Conservation (phyloP, 2,797 vertebrate species). For the Hafferia zeledoni region DNA sequence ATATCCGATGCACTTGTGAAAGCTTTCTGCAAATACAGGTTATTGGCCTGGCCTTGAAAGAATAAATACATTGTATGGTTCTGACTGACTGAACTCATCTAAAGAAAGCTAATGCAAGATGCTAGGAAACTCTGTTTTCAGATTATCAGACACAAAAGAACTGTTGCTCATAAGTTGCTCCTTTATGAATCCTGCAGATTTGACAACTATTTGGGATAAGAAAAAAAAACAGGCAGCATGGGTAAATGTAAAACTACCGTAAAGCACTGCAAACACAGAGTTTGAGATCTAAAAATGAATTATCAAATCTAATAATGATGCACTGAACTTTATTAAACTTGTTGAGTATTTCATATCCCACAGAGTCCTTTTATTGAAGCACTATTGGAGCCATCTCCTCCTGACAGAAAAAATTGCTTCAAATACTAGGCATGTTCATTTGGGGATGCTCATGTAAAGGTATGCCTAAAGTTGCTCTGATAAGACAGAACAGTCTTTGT, state of each 20-base stretch:
- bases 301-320: neutral
- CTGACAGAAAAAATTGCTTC: neutral
- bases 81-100: neutral
- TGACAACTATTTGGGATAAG: neutral
- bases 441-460: neutral
- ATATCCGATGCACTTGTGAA: neutral
- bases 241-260: neutral
- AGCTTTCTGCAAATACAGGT: neutral
- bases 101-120: neutral
- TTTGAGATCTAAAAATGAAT: neutral
- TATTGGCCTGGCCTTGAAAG: neutral
- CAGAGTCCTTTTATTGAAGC: neutral
- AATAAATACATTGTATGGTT: neutral
- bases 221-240: neutral
- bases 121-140: neutral
- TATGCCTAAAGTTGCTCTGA: neutral
- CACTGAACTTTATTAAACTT: neutral
- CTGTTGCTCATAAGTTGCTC: neutral
- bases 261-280: neutral
- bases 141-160: neutral
- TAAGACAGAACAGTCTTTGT: neutral
- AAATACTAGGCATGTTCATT: neutral
- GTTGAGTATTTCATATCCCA: neutral
- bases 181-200: neutral
- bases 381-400: neutral